Percentiles rank a stretch among this genome's conserved stretches.
Evolutionary conservation across 2,888 invertebrate genomes (phyloP).

Genomic region (Abrostola tripartita): DNA sequence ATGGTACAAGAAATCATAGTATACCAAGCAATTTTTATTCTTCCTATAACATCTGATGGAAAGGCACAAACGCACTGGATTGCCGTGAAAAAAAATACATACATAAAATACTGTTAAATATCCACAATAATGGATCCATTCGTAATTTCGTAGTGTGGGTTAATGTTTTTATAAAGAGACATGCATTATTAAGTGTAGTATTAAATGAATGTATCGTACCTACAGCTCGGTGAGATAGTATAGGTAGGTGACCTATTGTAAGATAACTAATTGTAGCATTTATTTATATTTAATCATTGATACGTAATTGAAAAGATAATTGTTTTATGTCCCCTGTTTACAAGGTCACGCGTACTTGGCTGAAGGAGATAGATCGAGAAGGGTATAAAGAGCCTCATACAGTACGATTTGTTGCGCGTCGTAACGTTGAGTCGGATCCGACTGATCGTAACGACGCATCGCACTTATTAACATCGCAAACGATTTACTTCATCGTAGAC

Average conservation of each 20-base stretch:
- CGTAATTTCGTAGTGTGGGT: no score
- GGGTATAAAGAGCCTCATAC: no score
- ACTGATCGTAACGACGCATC: no score
- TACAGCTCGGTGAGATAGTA: background rate
- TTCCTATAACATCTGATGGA: background rate
- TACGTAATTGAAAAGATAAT: conserved; percentile 21
- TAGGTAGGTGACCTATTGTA: conserved; percentile 34
- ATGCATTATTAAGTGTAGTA: background rate
- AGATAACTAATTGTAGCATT: conserved; percentile 38
- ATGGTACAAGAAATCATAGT: no score
- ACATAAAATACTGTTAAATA: no score
- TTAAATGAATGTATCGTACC: background rate
- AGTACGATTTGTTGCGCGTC: no score
- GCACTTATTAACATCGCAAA: no score
- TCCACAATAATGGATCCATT: no score
- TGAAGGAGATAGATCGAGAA: no score
- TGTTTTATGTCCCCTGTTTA: conserved; percentile 6
- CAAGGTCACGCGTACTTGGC: background rate
- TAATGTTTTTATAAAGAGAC: background rate
- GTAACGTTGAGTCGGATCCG: no score
- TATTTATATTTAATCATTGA: conserved; percentile 22
- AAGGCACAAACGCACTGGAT: background rate
- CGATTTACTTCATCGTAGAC: no score
- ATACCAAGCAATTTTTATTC: background rate
- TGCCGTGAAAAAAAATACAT: no score